These are phyloP conservation scores for Barnardius zonarius DNA, from an alignment of 2,113 vertebrate genomes.

Conservation along the genomic window DNA sequence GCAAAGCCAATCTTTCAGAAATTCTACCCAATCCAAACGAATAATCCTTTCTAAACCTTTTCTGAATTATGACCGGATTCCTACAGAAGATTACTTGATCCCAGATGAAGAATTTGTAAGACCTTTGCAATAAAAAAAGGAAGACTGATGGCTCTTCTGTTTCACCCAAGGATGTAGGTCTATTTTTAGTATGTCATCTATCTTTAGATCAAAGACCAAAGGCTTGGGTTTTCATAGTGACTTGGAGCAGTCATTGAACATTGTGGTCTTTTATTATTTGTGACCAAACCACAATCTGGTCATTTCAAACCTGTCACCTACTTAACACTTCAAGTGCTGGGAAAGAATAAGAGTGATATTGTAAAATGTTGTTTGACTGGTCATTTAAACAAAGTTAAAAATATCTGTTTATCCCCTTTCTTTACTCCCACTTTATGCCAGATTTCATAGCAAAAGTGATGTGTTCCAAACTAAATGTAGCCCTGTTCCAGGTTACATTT, in stretches of 20 bases:
- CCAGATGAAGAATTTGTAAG: slow-evolving; percentile 7
- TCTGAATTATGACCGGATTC: slow-evolving; percentile 38
- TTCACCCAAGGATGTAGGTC: background rate
- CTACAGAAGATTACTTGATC: slow-evolving; percentile 11
- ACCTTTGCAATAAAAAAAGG: background rate
- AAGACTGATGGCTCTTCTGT: background rate
- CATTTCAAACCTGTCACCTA: background rate
- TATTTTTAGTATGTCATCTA: background rate
- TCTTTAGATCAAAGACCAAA: slow-evolving; percentile 22
- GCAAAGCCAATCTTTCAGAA: slow-evolving; percentile 58
- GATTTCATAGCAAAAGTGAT: background rate
- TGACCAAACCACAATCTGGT: background rate
- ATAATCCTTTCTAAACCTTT: slow-evolving; percentile 37
- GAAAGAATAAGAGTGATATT: background rate
- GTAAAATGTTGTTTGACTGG: background rate
- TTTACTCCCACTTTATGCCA: background rate
- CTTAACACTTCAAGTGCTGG: background rate
- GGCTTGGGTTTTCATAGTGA: slow-evolving; percentile 36
- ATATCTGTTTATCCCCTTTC: background rate
- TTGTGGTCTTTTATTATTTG: slow-evolving; percentile 3
- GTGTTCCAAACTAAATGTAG: background rate
- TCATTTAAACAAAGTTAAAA: background rate
- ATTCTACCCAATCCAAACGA: slow-evolving; percentile 23
- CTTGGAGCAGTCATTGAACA: slow-evolving; percentile 35
- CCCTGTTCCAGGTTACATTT: background rate